These are phyloP conservation scores for Pseudonaja textilis DNA, from an alignment of 2,113 vertebrate genomes.

Conservation along the genomic window DNA sequence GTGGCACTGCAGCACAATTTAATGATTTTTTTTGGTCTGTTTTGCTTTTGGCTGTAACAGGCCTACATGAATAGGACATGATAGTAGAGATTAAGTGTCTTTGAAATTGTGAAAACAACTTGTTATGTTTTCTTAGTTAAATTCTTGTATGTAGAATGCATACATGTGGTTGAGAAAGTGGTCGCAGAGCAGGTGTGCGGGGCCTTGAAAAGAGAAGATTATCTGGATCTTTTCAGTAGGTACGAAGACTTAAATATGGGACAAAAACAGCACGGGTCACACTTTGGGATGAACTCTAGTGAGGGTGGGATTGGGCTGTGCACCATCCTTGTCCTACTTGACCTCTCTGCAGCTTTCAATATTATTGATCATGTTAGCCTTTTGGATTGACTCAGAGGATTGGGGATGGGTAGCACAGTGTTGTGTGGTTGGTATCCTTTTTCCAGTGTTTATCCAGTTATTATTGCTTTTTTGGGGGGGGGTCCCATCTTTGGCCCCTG, in stretches of 20 bases:
- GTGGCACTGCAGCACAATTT: constrained; percentile 36
- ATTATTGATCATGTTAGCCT: background rate
- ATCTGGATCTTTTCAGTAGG: background rate
- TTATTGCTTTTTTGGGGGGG: background rate
- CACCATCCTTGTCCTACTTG: background rate
- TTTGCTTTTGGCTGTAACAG: background rate
- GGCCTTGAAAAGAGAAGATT: background rate
- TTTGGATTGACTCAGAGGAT: background rate
- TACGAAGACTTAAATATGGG: background rate
- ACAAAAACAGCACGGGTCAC: background rate
- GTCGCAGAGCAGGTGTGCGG: background rate
- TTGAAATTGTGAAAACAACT: background rate
- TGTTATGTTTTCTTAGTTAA: background rate
- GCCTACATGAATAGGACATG: background rate
- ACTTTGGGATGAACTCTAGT: background rate
- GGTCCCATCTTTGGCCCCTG: background rate
- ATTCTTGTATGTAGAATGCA: background rate
- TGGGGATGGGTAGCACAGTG: background rate
- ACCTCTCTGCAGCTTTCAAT: background rate
- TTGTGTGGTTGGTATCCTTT: background rate
- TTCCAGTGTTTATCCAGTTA: background rate
- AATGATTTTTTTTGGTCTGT: background rate
- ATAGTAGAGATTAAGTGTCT: background rate
- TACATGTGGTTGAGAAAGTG: background rate
- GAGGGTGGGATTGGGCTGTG: background rate